Percentiles rank a stretch among this genome's conserved stretches.
Evolutionary conservation across 1,140 invertebrate species (phyloP).

Genomic region (Choristoneura fumiferana): DNA sequence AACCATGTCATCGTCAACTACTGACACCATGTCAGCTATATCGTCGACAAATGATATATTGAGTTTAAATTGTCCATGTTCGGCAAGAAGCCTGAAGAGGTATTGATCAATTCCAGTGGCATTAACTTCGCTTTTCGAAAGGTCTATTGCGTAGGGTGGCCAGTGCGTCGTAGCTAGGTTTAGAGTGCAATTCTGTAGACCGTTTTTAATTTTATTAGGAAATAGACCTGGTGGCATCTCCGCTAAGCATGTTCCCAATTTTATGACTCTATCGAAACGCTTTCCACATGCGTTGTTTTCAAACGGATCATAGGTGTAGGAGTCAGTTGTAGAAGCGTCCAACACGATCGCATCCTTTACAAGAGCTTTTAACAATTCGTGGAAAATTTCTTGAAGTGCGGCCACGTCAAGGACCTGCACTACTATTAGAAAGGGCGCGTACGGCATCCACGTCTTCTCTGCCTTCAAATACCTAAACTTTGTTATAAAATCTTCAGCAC

Average conservation of each 20-base stretch:
- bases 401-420: neutral
- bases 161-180: slow-evolving; percentile 34
- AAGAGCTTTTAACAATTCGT: slow-evolving; percentile 32
- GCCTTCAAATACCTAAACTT: slow-evolving; percentile 5
- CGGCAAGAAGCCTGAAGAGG: too few species aligned
- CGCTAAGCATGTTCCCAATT: slow-evolving; percentile 25
- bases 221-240: slow-evolving; percentile 27
- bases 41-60: too few species aligned
- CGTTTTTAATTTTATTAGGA: slow-evolving; percentile 34
- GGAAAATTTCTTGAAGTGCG: neutral
- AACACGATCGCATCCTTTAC: slow-evolving; percentile 39
- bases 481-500: neutral
- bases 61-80: too few species aligned
- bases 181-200: slow-evolving; percentile 37
- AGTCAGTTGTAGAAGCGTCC: slow-evolving; percentile 25
- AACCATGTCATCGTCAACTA: slow-evolving; percentile 31
- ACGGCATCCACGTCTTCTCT: slow-evolving; percentile 20
- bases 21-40: slow-evolving; percentile 34
- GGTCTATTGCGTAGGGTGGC: slow-evolving; percentile 44
- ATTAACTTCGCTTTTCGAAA: neutral
- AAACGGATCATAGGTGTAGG: slow-evolving; percentile 51
- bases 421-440: slow-evolving; percentile 8
- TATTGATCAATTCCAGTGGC: slow-evolving; percentile 36
- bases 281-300: slow-evolving; percentile 46
- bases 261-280: slow-evolving; percentile 25